Evolutionary conservation across 2,797 vertebrate species (phyloP).

Genomic region (Lepidocolaptes lacrymiger): DNA sequence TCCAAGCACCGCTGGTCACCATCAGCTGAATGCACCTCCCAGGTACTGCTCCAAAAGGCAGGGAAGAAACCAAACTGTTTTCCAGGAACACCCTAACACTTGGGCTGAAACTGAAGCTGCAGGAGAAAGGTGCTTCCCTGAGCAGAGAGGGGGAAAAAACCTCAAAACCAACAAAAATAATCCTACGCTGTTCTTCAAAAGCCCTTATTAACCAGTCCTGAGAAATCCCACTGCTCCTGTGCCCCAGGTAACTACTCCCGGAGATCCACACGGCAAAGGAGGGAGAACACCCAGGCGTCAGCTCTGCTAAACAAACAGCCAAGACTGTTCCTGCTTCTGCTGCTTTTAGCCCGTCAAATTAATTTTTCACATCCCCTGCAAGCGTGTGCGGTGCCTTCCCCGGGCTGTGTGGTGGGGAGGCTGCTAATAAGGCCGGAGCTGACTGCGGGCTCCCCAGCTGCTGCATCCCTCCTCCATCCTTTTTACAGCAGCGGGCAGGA

Average conservation of each 20-base stretch:
- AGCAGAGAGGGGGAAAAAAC: neutral
- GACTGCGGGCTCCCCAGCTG: constrained; percentile 49
- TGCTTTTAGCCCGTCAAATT: constrained; percentile 49
- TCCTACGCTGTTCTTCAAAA: neutral
- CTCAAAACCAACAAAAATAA: neutral
- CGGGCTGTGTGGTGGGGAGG: constrained; percentile 15
- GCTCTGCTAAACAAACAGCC: constrained; percentile 1
- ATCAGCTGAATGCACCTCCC: neutral
- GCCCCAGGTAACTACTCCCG: neutral
- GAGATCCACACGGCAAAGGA: neutral
- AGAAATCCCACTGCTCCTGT: neutral
- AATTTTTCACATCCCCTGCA: constrained; percentile 46
- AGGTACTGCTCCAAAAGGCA: neutral
- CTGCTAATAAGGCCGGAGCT: constrained; percentile 29
- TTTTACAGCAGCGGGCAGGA: neutral
- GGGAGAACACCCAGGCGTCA: neutral
- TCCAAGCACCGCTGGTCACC: neutral
- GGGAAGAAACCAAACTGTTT: neutral
- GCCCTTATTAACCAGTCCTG: neutral
- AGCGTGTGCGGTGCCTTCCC: neutral
- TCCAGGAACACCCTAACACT: neutral
- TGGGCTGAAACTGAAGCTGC: accelerated
- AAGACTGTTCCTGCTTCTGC: constrained; percentile 11
- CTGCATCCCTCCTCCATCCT: constrained; percentile 26
- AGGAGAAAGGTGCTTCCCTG: neutral